Percentiles rank a stretch among this genome's conserved stretches.
Conservation (phyloP, 2,888 invertebrate species). For the Mycalesis mineus region DNA sequence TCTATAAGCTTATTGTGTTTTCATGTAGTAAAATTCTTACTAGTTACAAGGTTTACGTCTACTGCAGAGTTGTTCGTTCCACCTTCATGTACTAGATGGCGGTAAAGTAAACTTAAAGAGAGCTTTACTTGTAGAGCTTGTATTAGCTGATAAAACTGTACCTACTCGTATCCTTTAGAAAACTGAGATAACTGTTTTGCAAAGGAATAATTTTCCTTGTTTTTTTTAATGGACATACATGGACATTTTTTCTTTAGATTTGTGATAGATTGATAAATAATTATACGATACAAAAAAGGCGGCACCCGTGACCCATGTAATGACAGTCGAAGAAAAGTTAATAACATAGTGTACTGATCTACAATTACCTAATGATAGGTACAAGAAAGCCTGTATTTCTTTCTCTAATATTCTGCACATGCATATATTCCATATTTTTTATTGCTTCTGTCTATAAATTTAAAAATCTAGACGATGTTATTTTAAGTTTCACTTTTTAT, state of each 20-base stretch:
- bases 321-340: conserved; percentile 7
- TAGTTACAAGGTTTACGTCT: not conserved
- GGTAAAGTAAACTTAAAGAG: too few relatives aligned
- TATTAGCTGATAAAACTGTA: too few relatives aligned
- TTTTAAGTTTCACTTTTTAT: too few relatives aligned
- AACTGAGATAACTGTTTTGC: too few relatives aligned
- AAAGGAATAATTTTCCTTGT: too few relatives aligned
- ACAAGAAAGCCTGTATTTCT: not conserved
- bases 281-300: not conserved
- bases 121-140: too few relatives aligned
- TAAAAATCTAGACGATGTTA: too few relatives aligned
- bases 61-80: not conserved
- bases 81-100: not conserved
- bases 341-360: not conserved
- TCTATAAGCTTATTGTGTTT: not conserved
- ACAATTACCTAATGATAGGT: conserved; percentile 9
- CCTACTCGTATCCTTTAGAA: too few relatives aligned
- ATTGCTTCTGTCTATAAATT: not conserved
- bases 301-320: not conserved
- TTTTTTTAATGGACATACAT: too few relatives aligned
- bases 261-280: not conserved
- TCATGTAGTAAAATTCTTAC: not conserved
- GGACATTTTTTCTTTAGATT: not conserved
- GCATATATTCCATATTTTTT: not conserved
- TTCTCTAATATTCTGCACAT: not conserved